These are phyloP conservation scores for Yoshiicerus persimilis DNA, from an alignment of 1,140 invertebrate genomes.

Conservation along the genomic window DNA sequence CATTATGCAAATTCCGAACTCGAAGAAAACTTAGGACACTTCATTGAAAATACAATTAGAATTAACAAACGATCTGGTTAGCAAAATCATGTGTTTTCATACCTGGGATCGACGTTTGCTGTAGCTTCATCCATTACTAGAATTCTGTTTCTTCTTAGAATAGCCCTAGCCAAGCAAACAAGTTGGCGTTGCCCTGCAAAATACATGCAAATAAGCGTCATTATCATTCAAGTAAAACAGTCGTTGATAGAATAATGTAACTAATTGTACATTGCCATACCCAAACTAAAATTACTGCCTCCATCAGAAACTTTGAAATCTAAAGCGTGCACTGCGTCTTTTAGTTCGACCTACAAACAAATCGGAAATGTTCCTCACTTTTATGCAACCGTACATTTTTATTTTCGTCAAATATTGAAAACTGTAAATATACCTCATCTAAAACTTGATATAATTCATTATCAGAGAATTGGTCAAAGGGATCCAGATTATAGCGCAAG, in stretches of 20 bases:
- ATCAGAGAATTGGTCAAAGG: constrained; percentile 76
- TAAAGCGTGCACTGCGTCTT: constrained; percentile 50
- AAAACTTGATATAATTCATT: constrained; percentile 77
- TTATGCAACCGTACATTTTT: too few relatives aligned
- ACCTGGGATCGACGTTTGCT: constrained; percentile 57
- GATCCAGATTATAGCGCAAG: constrained; percentile 80
- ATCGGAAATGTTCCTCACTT: too few relatives aligned
- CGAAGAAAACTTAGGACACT: too few relatives aligned
- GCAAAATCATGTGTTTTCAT: constrained; percentile 47
- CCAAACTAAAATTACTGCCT: constrained; percentile 55
- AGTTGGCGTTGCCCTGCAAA: constrained; percentile 57
- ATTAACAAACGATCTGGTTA: too few relatives aligned
- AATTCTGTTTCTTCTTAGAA: constrained; percentile 56
- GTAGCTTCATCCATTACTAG: constrained; percentile 59
- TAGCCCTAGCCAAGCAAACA: constrained; percentile 57
- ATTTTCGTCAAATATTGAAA: too few relatives aligned
- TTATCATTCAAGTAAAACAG: too few relatives aligned
- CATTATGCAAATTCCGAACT: too few relatives aligned
- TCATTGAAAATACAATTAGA: neutral
- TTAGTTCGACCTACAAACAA: constrained; percentile 59
- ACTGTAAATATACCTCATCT: constrained; percentile 64
- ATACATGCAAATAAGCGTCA: too few relatives aligned
- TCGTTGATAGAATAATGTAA: too few relatives aligned
- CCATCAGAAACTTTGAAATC: constrained; percentile 53
- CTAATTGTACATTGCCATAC: neutral